Percentiles rank a stretch among this genome's conserved stretches.
Evolutionary conservation across 35 echinoderm and acorn worm genomes (phyloP).

Genomic region (Hemicentrotus pulcherrimus): DNA sequence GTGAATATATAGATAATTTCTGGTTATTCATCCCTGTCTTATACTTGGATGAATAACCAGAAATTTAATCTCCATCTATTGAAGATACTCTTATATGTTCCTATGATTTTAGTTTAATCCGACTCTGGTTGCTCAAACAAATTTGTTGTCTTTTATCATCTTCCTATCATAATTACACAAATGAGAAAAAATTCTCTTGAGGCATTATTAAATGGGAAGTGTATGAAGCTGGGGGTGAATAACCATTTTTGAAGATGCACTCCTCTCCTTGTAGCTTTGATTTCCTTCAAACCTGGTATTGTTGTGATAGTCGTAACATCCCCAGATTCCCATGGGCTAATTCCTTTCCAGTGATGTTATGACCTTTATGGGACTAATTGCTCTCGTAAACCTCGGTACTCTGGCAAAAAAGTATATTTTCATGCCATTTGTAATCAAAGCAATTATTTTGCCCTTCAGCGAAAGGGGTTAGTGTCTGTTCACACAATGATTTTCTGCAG

Average conservation of each 20-base stretch:
- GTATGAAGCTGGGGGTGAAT: neutral
- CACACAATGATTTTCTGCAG: neutral
- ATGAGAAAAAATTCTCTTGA: neutral
- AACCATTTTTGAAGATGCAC: neutral
- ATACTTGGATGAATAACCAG: too few relatives aligned
- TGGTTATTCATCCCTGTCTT: too few relatives aligned
- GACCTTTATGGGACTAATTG: constrained; percentile 5
- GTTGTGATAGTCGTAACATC: neutral
- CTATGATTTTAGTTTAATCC: neutral
- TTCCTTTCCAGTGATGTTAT: neutral
- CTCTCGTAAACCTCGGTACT: neutral
- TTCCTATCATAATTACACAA: neutral
- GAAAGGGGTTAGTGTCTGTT: neutral
- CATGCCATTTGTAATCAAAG: neutral
- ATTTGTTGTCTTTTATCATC: neutral
- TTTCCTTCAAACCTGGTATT: neutral
- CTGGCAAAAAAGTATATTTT: neutral
- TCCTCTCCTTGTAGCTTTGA: neutral
- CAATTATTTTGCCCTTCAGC: neutral
- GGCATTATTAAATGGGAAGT: neutral
- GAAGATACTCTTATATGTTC: too few relatives aligned
- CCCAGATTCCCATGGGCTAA: neutral
- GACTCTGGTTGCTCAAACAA: neutral
- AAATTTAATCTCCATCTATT: too few relatives aligned
- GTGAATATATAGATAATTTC: too few relatives aligned